Conservation (phyloP, 2,888 invertebrate species). For the Cryptops parisi region DNA sequence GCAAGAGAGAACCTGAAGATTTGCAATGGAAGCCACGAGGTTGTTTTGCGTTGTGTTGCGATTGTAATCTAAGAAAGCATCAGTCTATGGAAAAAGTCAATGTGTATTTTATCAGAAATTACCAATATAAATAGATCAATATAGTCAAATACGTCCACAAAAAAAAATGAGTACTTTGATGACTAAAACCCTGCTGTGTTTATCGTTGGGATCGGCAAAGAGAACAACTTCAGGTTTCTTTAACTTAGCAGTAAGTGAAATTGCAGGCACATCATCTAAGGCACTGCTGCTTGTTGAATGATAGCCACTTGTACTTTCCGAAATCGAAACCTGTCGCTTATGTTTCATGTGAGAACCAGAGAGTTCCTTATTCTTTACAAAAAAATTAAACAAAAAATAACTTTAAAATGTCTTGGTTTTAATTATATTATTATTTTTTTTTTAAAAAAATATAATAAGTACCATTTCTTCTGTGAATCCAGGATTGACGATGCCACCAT, state of each 20-base stretch:
- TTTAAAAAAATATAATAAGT: too few relatives aligned
- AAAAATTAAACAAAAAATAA: neutral
- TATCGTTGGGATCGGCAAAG: conserved; percentile 39
- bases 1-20: conserved; percentile 47
- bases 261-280: conserved; percentile 37
- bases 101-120: conserved; percentile 1
- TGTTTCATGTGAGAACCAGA: conserved; percentile 7
- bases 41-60: conserved; percentile 44
- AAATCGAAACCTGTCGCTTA: conserved; percentile 38
- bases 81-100: conserved; percentile 32
- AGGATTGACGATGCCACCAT: conserved; percentile 53
- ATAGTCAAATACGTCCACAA: too few relatives aligned
- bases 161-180: too few relatives aligned
- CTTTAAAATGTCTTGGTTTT: neutral
- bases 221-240: conserved; percentile 63
- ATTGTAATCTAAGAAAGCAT: conserved; percentile 54
- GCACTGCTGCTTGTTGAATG: conserved; percentile 37
- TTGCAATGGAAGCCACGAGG: conserved; percentile 45
- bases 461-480: conserved; percentile 48
- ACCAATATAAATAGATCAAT: neutral
- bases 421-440: too few relatives aligned
- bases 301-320: conserved; percentile 45
- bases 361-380: neutral
- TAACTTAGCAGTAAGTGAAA: conserved; percentile 55
- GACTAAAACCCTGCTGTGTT: conserved; percentile 44